These are phyloP conservation scores for Tachycineta bicolor DNA, from an alignment of 2,113 vertebrate genomes.

Conservation along the genomic window DNA sequence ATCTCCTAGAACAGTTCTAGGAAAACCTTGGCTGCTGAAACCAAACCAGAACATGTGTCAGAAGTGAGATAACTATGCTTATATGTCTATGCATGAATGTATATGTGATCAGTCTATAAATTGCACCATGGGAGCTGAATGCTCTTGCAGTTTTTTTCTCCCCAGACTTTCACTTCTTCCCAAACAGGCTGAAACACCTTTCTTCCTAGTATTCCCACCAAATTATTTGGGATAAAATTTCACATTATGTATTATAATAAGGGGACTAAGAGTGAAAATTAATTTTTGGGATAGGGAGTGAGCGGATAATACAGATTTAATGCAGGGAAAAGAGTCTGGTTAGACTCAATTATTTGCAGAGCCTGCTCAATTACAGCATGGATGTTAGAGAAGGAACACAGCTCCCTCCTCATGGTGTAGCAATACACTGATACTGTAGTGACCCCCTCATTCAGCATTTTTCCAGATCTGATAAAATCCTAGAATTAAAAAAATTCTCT, in stretches of 20 bases:
- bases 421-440: neutral
- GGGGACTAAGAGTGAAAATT: neutral
- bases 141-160: neutral
- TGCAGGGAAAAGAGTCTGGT: neutral
- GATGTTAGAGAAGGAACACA: neutral
- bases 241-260: neutral
- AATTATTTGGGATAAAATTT: neutral
- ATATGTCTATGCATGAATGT: neutral
- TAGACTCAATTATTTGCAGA: neutral
- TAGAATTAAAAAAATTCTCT: slow-evolving; percentile 22
- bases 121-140: neutral
- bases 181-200: neutral
- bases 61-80: neutral
- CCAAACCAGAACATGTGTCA: neutral
- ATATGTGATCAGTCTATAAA: neutral
- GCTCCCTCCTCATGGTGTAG: neutral
- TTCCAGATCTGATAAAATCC: slow-evolving; percentile 49
- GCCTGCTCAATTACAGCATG: neutral
- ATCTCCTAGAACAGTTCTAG: neutral
- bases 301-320: neutral
- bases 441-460: slow-evolving; percentile 4
- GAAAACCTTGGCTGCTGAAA: neutral
- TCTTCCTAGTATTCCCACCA: neutral
- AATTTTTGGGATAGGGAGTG: neutral
- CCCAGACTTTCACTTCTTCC: neutral